Evolutionary conservation across 1,140 invertebrate species (phyloP).

Genomic region (Lepidurus couesii): DNA sequence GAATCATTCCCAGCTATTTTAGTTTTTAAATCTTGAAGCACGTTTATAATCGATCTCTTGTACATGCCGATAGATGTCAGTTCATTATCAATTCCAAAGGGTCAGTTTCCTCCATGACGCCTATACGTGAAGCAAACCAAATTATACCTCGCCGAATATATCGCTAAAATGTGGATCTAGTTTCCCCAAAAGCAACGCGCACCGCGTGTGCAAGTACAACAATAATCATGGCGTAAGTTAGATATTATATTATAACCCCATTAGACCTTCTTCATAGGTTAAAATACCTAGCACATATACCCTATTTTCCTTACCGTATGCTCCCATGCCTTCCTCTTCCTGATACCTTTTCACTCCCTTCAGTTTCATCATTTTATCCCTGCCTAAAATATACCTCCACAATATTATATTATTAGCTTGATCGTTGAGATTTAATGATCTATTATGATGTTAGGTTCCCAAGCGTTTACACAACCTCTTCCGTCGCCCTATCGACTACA

Average conservation of each 20-base stretch:
- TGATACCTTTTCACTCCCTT: neutral
- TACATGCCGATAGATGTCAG: neutral
- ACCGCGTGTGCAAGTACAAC: slow-evolving; percentile 16
- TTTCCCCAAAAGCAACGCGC: slow-evolving; percentile 1
- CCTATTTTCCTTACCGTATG: neutral
- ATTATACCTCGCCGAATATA: neutral
- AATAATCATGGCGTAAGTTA: slow-evolving; percentile 12
- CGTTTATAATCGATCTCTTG: neutral
- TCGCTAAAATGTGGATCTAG: slow-evolving; percentile 22
- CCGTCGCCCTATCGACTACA: slow-evolving; percentile 26
- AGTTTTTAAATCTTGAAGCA: neutral
- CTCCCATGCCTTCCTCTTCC: neutral
- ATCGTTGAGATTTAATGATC: neutral
- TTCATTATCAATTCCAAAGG: neutral
- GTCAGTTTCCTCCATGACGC: slow-evolving; percentile 20
- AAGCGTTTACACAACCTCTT: slow-evolving; percentile 11
- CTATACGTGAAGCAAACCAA: slow-evolving; percentile 3
- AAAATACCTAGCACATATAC: neutral
- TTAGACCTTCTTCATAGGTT: neutral
- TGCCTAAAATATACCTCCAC: neutral
- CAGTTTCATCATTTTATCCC: neutral
- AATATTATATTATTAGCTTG: neutral
- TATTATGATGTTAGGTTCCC: slow-evolving; percentile 8
- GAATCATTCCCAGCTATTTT: neutral
- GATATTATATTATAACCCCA: neutral